Base-by-base conservation (phyloP, 2,888 invertebrate species). In the Imbricaverruca yamaguchii region DNA sequence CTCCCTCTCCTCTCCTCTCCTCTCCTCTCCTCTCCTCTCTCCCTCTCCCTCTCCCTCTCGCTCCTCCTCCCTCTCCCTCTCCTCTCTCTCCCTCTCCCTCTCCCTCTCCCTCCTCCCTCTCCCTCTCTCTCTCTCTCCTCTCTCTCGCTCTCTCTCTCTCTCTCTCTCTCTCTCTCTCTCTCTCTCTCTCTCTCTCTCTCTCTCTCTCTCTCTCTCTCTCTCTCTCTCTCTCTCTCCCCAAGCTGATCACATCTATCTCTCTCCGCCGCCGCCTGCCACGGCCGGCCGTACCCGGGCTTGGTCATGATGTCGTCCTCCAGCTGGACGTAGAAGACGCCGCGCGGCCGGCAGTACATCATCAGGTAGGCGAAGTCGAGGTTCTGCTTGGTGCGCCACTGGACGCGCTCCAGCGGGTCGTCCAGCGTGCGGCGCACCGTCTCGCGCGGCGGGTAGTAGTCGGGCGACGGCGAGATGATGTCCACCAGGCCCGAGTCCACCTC, bases 231-330 rank as follows among this genome's bases (percentile, higher is more conserved):
- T 57, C 57, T 57, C 57, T 57, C 57, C 57, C 10, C 57, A 57
- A n/a, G n/a, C n/a, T n/a, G n/a, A n/a, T n/a, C n/a, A n/a, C n/a
- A n/a, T n/a, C n/a, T 39, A 4, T 39, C 39, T 39, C 39, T 39
- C 39, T 39, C 39, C 39, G 39, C 39, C 39, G 39, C 1, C 39
- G 39, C 39, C 39, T 39, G 39, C 39, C 39, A 4, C 4, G 39
- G 39, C 39, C 39, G 39, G 39, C 39, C 39, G 39, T 87, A 89
- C 10, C 88, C 87, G 63, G 87, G 87, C 86, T 94, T 95, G 0
- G 96, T 94, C 61, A 97, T 89, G 81, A 98, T 94, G 86, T 98
- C 97, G 86, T 98, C 97, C 87, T 98, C 97, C 13, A 98, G 89
- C 90, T 97, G 94, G 25, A 97, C 91, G 86, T 97, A 98, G 87